These are phyloP conservation scores for Ceratina calcarata DNA, from an alignment of 1,140 invertebrate genomes.

Conservation along the genomic window DNA sequence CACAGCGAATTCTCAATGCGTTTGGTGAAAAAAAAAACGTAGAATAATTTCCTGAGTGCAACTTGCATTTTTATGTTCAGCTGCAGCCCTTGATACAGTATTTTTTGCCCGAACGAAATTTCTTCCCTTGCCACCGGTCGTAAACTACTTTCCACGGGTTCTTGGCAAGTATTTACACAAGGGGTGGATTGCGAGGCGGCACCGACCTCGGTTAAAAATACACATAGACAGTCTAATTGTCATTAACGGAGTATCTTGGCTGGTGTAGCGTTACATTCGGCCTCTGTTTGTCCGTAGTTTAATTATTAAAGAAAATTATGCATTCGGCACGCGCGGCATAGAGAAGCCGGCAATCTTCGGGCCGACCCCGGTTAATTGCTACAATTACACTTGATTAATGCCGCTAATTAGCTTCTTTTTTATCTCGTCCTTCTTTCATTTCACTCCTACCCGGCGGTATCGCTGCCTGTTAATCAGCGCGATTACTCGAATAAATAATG, in stretches of 20 bases:
- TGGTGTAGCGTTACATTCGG: conserved; percentile 21
- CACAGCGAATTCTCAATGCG: too few relatives aligned
- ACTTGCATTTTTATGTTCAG: not conserved
- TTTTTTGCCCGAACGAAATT: not conserved
- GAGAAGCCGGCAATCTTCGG: conserved; percentile 9
- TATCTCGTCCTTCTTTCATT: not conserved
- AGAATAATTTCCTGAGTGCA: not conserved
- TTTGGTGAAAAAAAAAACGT: not conserved
- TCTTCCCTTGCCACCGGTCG: not conserved
- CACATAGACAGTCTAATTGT: conserved; percentile 31
- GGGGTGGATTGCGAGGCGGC: too few relatives aligned
- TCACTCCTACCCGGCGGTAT: not conserved
- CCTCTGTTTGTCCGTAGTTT: conserved; percentile 29
- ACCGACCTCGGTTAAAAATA: not conserved
- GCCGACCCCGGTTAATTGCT: conserved; percentile 46
- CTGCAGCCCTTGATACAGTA: not conserved
- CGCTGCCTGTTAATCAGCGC: not conserved
- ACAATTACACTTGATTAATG: conserved; percentile 61
- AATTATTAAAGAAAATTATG: conserved; percentile 57
- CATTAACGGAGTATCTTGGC: conserved; percentile 26
- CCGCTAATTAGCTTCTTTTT: conserved; percentile 46
- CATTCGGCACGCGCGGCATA: conserved; percentile 33
- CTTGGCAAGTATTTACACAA: not conserved
- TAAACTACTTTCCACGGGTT: not conserved
- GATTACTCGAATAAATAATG: not conserved